Evolutionary conservation across 2,797 vertebrate species (phyloP), one percentile per base, ranked within the genome.

Genomic region (Poeciliopsis gracilis): DNA sequence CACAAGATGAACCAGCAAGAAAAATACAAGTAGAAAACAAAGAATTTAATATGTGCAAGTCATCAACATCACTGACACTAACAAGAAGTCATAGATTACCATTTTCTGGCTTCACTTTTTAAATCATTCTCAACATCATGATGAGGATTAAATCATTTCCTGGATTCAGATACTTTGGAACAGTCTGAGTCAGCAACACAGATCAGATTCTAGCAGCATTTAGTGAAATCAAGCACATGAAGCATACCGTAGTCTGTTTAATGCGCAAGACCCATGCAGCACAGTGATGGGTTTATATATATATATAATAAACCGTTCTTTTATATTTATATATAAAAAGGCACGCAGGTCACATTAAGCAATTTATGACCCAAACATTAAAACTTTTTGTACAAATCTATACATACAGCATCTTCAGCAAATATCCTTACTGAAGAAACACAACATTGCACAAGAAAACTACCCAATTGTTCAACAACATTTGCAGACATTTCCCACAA

Each of bases 371-470:
- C 69, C 82, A 89, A 83, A 79, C 76, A 78, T 33, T 77, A 80
- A 87, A 91, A 88, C 84, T 23, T 66, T 90, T 77, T 84, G 46
- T 92, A 93, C 84, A 95, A 93, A 94, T 93, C 86, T 91, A 93
- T 87, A 88, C 86, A 94, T 81, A 90, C 85, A 86, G 86, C 69
- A 88, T 91, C 82, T 93, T 91, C 89, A 93, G 89, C 87, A 89
- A 90, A 86, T 67, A 82, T 83, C 74, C 69, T 90, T 84, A 89
- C 85, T 82, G 77, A 74, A 74, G 82, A 88, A 87, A 90, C 87
- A 87, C 86, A 84, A 89, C 93, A 95, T 94, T 93, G 94, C 95
- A 95, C 92, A 89, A 90, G 87, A 90, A 89, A 92, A 92, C 79
- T 79, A 85, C 78, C 46, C 84, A 90, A 84, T 76, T 82, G 85